Percentiles rank a stretch among this genome's conserved stretches.
These are phyloP conservation scores for Acleris cristana DNA, from an alignment of 2,888 invertebrate species.

Conservation along the genomic window DNA sequence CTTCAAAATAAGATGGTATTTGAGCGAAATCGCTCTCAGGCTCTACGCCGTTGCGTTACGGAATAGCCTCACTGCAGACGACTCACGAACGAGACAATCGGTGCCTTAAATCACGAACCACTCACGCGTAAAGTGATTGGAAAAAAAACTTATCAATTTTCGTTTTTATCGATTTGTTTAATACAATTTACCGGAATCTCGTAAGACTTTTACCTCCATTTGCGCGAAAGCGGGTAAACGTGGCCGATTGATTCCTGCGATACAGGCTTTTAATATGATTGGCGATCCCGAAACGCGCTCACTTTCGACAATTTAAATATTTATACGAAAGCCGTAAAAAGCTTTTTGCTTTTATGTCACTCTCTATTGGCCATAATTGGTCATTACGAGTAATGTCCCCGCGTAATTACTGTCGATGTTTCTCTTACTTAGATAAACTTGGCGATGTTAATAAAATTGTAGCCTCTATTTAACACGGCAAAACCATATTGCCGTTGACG, in stretches of 20 bases:
- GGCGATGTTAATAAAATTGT: neutral
- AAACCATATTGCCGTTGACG: too few relatives aligned
- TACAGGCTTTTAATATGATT: slow-evolving; percentile 53
- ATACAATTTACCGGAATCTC: slow-evolving; percentile 68
- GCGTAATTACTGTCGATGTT: slow-evolving; percentile 21
- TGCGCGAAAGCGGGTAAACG: slow-evolving; percentile 57
- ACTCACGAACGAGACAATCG: slow-evolving; percentile 51
- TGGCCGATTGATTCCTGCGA: slow-evolving; percentile 42
- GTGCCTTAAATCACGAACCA: slow-evolving; percentile 70
- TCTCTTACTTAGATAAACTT: slow-evolving; percentile 1
- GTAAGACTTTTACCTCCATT: slow-evolving; percentile 68
- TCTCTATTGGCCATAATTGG: slow-evolving; percentile 33
- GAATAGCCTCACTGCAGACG: slow-evolving; percentile 43
- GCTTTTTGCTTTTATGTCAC: slow-evolving; percentile 37
- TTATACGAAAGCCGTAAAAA: slow-evolving; percentile 34
- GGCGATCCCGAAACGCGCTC: slow-evolving; percentile 42
- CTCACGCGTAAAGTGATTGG: slow-evolving; percentile 74
- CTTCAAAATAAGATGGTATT: too few relatives aligned
- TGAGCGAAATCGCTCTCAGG: too few relatives aligned
- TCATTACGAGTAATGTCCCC: slow-evolving; percentile 20
- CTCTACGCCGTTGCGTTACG: slow-evolving; percentile 49
- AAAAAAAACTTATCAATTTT: slow-evolving; percentile 60
- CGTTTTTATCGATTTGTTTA: slow-evolving; percentile 67
- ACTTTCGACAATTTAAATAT: slow-evolving; percentile 45
- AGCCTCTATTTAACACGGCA: too few relatives aligned